These are phyloP conservation scores for Acanthacorydalis orientalis DNA, from an alignment of 2,888 invertebrate species.

Conservation along the genomic window DNA sequence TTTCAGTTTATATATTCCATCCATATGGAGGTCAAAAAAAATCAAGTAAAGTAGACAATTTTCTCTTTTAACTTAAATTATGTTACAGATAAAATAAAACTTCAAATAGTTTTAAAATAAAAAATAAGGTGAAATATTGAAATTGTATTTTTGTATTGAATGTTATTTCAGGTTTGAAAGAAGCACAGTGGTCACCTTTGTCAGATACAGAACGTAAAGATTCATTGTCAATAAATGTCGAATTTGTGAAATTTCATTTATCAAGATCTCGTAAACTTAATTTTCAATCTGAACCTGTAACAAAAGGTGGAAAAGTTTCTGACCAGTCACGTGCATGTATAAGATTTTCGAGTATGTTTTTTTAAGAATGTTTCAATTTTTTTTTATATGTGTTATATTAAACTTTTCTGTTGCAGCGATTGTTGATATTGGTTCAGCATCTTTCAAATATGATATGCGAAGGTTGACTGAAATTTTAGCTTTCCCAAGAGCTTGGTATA, in stretches of 20 bases:
- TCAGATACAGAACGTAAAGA: constrained; percentile 85
- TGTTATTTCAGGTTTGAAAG: constrained; percentile 30
- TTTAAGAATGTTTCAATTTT: not conserved
- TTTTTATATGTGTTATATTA: not conserved
- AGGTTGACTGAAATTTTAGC: constrained; percentile 91
- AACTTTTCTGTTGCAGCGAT: constrained; percentile 43
- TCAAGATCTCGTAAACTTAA: constrained; percentile 81
- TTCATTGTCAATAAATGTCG: constrained; percentile 89
- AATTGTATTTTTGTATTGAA: not conserved
- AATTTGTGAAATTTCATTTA: constrained; percentile 91
- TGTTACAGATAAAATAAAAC: not conserved
- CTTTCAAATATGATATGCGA: constrained; percentile 98
- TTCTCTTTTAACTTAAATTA: not conserved
- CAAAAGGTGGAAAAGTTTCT: constrained; percentile 23
- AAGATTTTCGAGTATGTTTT: constrained; percentile 65
- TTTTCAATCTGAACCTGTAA: constrained; percentile 40
- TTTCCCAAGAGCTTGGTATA: constrained; percentile 98
- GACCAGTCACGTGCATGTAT: constrained; percentile 63
- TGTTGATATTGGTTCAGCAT: constrained; percentile 87
- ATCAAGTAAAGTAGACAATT: constrained; percentile 29
- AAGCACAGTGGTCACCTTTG: constrained; percentile 73
- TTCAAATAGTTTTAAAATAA: not conserved
- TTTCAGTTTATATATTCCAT: constrained; percentile 96
- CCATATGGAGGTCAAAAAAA: constrained; percentile 89
- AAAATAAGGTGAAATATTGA: not conserved